These are phyloP conservation scores for Oscarella lobularis DNA, from an alignment of 37 sponge, comb jelly and placozoan species.

Conservation along the genomic window DNA sequence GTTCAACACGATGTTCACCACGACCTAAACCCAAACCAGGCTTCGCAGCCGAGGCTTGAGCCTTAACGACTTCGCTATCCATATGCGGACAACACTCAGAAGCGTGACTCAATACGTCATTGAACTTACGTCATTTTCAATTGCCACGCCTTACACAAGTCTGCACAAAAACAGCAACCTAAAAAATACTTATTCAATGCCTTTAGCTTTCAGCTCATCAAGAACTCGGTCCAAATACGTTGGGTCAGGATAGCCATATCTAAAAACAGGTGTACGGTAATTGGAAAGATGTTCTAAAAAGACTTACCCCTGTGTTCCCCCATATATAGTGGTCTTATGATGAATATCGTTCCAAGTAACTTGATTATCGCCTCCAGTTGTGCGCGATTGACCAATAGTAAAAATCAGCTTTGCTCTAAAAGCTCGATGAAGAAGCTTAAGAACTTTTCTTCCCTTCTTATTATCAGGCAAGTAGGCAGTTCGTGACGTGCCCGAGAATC, in stretches of 20 bases:
- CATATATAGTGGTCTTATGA: slow-evolving; percentile 32
- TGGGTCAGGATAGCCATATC: slow-evolving; percentile 66
- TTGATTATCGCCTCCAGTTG: slow-evolving; percentile 17
- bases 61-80: no score
- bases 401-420: slow-evolving; percentile 50
- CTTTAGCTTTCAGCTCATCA: slow-evolving; percentile 50
- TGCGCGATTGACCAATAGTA: slow-evolving; percentile 31
- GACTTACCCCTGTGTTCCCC: slow-evolving; percentile 28
- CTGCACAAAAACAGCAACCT: no score
- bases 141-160: no score
- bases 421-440: slow-evolving; percentile 57
- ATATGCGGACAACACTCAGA: no score
- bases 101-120: no score
- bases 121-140: no score
- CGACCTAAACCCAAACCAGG: no score
- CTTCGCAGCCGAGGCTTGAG: no score
- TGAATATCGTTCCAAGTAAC: slow-evolving; percentile 43
- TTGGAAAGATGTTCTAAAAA: no score
- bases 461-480: neutral
- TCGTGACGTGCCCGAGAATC: neutral
- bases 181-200: no score
- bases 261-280: slow-evolving; percentile 10
- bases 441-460: slow-evolving; percentile 24
- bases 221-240: slow-evolving; percentile 49
- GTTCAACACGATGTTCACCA: no score